Evolutionary conservation across 2,888 invertebrate genomes (phyloP).

Genomic region (Pseudanteris insignis): DNA sequence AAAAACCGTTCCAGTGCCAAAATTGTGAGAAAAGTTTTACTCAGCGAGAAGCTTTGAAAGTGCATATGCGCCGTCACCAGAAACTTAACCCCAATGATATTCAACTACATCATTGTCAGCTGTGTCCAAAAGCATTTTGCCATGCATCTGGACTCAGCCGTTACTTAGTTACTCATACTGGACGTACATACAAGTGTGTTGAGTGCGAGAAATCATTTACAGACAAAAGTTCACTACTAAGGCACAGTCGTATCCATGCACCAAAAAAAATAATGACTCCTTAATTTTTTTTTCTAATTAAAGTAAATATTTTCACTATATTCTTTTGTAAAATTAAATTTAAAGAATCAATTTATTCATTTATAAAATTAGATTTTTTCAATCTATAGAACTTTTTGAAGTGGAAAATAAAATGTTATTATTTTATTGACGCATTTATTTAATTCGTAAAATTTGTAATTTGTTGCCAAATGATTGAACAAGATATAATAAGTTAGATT

Average conservation of each 20-base stretch:
- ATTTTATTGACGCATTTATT: no score
- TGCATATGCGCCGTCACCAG: slow-evolving; percentile 73
- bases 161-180: slow-evolving; percentile 74
- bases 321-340: no score
- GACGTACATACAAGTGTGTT: slow-evolving; percentile 73
- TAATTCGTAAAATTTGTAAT: no score
- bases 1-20: slow-evolving; percentile 75
- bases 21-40: slow-evolving; percentile 77
- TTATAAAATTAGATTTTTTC: no score
- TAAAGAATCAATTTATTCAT: no score
- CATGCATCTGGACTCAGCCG: slow-evolving; percentile 74
- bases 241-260: slow-evolving; percentile 70
- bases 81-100: slow-evolving; percentile 70
- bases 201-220: slow-evolving; percentile 75
- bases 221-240: slow-evolving; percentile 76
- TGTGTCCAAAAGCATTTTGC: slow-evolving; percentile 73
- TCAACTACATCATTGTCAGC: slow-evolving; percentile 74
- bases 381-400: no score
- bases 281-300: slow-evolving; percentile 2
- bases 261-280: slow-evolving; percentile 54
- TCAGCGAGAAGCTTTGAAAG: slow-evolving; percentile 74
- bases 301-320: neutral
- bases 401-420: no score
- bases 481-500: no score
- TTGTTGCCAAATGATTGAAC: no score